These are phyloP conservation scores for Cecidostiba fungosa DNA, from an alignment of 2,888 invertebrate species.

Conservation along the genomic window DNA sequence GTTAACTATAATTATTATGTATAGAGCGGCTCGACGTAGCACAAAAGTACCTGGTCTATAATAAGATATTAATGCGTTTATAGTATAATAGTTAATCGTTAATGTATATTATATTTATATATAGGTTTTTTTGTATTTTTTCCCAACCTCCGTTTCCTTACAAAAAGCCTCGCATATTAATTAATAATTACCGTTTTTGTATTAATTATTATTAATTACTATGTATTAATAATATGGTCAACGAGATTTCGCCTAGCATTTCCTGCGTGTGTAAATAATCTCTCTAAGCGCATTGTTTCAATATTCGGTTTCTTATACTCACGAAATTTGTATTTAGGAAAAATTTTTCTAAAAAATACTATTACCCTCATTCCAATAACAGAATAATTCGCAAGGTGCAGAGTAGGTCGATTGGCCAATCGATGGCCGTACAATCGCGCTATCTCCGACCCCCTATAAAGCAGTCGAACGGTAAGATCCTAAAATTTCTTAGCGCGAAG, in stretches of 20 bases:
- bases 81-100: conserved; percentile 2
- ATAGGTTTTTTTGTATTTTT: conserved; percentile 52
- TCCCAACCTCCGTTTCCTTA: conserved; percentile 60
- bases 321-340: conserved; percentile 70
- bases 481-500: conserved; percentile 61
- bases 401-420: conserved; percentile 12
- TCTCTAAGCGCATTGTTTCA: conserved; percentile 67
- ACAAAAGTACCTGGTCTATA: conserved; percentile 63
- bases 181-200: conserved; percentile 39
- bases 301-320: conserved; percentile 51
- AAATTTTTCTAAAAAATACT: conserved; percentile 73
- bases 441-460: conserved; percentile 35
- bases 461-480: conserved; percentile 60
- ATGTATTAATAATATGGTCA: conserved; percentile 64
- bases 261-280: conserved; percentile 70
- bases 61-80: conserved; percentile 57
- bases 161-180: conserved; percentile 52
- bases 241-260: conserved; percentile 67
- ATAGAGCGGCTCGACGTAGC: conserved; percentile 54
- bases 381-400: conserved; percentile 42
- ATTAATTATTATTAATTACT: conserved; percentile 53
- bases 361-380: conserved; percentile 67
- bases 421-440: conserved; percentile 12
- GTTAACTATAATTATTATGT: conserved; percentile 61
- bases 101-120: conserved; percentile 38